Conservation (phyloP, 2,797 vertebrate species). For the Neosilurus mollespiculum region DNA sequence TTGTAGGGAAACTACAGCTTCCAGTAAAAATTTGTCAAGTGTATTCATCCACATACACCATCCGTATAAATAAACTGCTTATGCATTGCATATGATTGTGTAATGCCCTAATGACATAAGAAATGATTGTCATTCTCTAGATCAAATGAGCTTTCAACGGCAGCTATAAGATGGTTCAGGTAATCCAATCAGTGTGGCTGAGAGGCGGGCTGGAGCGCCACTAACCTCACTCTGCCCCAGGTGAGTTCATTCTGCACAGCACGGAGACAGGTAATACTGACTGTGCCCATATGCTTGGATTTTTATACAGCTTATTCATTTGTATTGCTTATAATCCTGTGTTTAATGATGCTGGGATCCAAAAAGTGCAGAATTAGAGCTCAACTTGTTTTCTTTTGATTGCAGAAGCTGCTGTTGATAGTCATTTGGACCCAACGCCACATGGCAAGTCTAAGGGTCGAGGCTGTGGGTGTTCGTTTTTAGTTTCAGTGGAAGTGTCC, state of each 20-base stretch:
- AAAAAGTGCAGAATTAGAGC: neutral
- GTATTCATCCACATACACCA: neutral
- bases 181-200: conserved; percentile 60
- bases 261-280: conserved; percentile 67
- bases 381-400: conserved; percentile 5
- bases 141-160: conserved; percentile 62
- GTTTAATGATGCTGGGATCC: neutral
- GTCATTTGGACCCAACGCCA: neutral
- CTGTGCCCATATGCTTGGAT: conserved; percentile 24
- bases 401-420: conserved; percentile 2
- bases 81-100: conserved; percentile 54
- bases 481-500: neutral
- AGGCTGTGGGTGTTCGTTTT: too few relatives aligned
- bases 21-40: neutral
- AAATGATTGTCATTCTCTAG: conserved; percentile 60
- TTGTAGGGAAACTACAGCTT: neutral
- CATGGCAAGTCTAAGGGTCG: neutral
- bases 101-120: conserved; percentile 61
- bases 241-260: conserved; percentile 60
- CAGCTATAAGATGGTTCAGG: conserved; percentile 47
- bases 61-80: conserved; percentile 13
- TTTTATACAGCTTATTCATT: conserved; percentile 9
- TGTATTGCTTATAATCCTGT: neutral
- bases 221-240: conserved; percentile 47
- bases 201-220: conserved; percentile 55